Base-by-base conservation (phyloP, 2,888 invertebrate genomes). In the Argyresthia goedartella region DNA sequence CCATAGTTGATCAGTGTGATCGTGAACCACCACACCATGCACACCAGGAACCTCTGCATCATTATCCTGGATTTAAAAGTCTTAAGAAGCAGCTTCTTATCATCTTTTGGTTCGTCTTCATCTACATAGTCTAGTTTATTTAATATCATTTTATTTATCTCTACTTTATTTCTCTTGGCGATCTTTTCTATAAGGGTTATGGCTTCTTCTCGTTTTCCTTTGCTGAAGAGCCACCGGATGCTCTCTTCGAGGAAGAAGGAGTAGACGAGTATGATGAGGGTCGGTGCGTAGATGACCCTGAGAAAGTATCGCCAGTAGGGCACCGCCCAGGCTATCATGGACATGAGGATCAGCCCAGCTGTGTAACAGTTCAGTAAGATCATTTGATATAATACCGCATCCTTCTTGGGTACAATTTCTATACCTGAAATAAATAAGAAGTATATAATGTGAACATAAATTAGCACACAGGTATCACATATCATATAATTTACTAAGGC, bases 1-100 rank as follows among this genome's bases (percentile, higher is more conserved):
- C 85, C 86, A 58, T 84, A 86, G 69, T 86, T 85, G 55, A 86
- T 84, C 36, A 86, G 62, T 14, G 84, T 85, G 52, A 80, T 80
- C 1, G 85, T 85, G 56, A 85, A 73, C 85, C 86, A 86, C 84
- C 84, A 86, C 54, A 81, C 81, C 67, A 75, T 59, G 59, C 86
- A 85, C 8, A 85, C 73, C 4, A 79, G 55, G 59, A 86, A 84
- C 55, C 85, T 67, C 49, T 76, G 72, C 72, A 86, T 67, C 82
- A 86, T 81, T 25, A 81, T 72, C 36, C 64, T 73, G 0, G 86
- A 86, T 48, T 66, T 74, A 52, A 86, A 82, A 0, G 85, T 86
- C 58, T 80, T 77, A 42, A 76, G 34, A 43, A 86, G 54, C n/a
- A 79, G 57, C 52, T 71, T 74, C 52, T 63, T 70, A 43, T 82